A percentile compares a stretch with the other conserved stretches of the same genome.
These are phyloP conservation scores for Notarius lentiginosus DNA, from an alignment of 2,113 vertebrate genomes.

Conservation along the genomic window DNA sequence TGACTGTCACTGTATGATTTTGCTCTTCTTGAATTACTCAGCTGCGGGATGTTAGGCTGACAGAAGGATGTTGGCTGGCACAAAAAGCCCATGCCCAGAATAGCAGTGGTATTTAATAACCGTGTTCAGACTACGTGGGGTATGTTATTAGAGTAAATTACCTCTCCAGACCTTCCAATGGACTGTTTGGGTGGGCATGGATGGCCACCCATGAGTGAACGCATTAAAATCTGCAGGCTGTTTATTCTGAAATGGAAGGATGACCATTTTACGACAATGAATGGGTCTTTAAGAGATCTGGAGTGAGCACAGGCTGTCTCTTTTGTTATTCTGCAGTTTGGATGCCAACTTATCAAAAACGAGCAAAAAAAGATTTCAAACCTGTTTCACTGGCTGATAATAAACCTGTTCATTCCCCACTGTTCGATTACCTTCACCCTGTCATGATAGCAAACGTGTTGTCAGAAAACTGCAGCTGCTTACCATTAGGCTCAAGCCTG, in stretches of 20 bases:
- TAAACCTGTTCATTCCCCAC: not conserved
- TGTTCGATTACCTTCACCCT: not conserved
- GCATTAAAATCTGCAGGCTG: conserved; percentile 58
- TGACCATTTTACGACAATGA: conserved; percentile 58
- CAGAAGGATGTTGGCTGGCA: conserved; percentile 42
- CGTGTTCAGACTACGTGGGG: conserved; percentile 58
- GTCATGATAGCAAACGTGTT: conserved; percentile 19
- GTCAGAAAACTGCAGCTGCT: conserved; percentile 33
- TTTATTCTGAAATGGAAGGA: conserved; percentile 68
- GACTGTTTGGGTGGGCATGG: conserved; percentile 62
- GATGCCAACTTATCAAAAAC: conserved; percentile 2
- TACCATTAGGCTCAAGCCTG: conserved; percentile 24
- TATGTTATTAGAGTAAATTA: conserved; percentile 68
- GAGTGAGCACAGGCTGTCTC: conserved; percentile 27
- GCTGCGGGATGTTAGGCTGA: conserved; percentile 37
- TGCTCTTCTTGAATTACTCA: conserved; percentile 36
- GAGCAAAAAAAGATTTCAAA: not conserved
- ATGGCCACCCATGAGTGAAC: conserved; percentile 66
- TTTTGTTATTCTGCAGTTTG: conserved; percentile 8
- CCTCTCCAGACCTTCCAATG: conserved; percentile 57
- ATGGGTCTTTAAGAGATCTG: conserved; percentile 53
- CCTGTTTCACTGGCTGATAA: not conserved
- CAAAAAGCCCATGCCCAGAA: conserved; percentile 53
- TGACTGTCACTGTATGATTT: conserved; percentile 25
- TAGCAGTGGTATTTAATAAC: conserved; percentile 67